phyloP scores from a whole-genome alignment of 2,888 invertebrate species.

The Hirtodrosophila trivittata region DNA sequence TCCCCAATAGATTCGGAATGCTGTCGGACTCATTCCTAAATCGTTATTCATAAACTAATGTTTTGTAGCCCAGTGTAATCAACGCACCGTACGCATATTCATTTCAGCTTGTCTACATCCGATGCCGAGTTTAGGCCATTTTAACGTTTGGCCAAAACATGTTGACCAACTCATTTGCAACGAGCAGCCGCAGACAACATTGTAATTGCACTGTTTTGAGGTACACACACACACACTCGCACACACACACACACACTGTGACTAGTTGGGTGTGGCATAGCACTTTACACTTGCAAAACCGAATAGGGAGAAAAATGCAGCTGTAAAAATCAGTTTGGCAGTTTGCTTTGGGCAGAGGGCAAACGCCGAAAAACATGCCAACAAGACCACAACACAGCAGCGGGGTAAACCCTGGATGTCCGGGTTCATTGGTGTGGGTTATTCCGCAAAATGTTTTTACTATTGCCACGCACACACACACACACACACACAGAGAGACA shows the following conservation, averaged over 20 bases:
- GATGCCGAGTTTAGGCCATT: constrained; percentile 20
- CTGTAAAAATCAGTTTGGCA: constrained; percentile 69
- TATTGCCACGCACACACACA: constrained; percentile 27
- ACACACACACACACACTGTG: constrained; percentile 2
- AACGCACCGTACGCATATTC: constrained; percentile 14
- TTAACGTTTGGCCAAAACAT: constrained; percentile 49
- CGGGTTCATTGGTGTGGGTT: background rate
- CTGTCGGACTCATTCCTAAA: too few relatives aligned
- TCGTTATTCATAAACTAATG: too few relatives aligned
- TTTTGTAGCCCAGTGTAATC: too few relatives aligned
- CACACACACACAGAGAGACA: background rate
- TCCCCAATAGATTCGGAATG: too few relatives aligned
- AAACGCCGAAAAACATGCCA: constrained; percentile 27
- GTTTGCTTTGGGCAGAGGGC: constrained; percentile 34
- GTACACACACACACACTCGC: constrained; percentile 27
- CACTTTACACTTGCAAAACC: constrained; percentile 62
- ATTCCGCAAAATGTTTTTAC: constrained; percentile 43
- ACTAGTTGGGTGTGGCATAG: constrained; percentile 42
- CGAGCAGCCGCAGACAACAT: constrained; percentile 63
- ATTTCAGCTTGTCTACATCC: constrained; percentile 23
- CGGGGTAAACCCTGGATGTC: background rate
- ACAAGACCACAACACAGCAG: constrained; percentile 35
- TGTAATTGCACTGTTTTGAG: constrained; percentile 67
- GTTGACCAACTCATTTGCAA: constrained; percentile 75
- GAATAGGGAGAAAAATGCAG: constrained; percentile 56